phyloP scores from a whole-genome alignment of 2,888 invertebrate species.

The Hofmannophila pseudospretella region DNA sequence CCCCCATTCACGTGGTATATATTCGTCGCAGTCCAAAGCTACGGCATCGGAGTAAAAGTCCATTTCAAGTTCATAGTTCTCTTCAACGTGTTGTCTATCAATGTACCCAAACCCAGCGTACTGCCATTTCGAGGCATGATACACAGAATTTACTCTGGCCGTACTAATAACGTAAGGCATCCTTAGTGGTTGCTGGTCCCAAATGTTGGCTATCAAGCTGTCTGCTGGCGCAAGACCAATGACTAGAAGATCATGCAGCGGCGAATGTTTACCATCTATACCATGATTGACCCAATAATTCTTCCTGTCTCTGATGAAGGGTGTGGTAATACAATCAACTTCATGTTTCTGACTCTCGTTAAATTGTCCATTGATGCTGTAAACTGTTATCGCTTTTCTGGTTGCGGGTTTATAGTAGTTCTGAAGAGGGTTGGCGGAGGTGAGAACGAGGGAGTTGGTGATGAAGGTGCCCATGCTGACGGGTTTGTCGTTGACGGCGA shows the following conservation, averaged over 20 bases:
- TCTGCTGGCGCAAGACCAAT: no score
- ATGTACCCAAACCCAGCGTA: not conserved
- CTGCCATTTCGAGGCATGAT: no score
- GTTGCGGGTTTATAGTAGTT: not conserved
- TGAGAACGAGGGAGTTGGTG: not conserved
- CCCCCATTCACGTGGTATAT: constrained; percentile 18
- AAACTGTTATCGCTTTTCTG: not conserved
- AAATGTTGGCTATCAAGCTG: no score
- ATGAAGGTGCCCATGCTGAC: not conserved
- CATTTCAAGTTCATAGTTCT: not conserved
- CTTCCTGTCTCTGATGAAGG: no score
- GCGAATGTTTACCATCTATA: no score
- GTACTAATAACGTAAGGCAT: no score
- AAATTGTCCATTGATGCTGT: not conserved
- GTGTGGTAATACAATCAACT: not conserved
- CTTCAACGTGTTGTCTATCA: not conserved
- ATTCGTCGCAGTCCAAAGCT: constrained; percentile 14
- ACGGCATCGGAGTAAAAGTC: constrained; percentile 1
- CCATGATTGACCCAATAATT: no score
- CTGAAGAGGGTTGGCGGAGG: not conserved
- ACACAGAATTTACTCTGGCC: no score
- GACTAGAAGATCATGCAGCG: no score
- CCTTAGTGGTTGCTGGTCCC: no score
- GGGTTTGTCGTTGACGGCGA: not conserved
- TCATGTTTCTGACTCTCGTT: not conserved